Evolutionary conservation across 2,797 vertebrate genomes (phyloP), one percentile per base, ranked within the genome.

Genomic region (Podarcis lilfordi): DNA sequence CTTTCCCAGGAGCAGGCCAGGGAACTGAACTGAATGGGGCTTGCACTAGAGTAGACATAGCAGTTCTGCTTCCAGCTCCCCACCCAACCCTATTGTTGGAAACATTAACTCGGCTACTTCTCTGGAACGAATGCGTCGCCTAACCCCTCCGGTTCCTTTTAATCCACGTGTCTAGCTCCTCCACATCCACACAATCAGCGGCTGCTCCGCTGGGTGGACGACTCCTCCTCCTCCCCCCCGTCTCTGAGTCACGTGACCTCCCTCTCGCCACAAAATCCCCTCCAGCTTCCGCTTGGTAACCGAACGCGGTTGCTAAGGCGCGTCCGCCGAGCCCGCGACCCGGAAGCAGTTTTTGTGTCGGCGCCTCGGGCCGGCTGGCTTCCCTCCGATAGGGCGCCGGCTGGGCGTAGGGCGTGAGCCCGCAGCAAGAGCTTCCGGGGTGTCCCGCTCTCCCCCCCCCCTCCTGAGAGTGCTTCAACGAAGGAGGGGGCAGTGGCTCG

Each of bases 231-330:
- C 2, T 4, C 79, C 5, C 29, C n/a, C n/a, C n/a, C n/a, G n/a
- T 1, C 40, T 2, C n/a, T 1, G 3, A 4, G 17, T 32, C 82
- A 83, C 82, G 5, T 84, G 82, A 8, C 23, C 1, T 1, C 1
- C 13, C 37, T 5, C 2, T 25, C 25, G 6, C 2, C 11, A 2
- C 0, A 6, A 32, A 7, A 55, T 55, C 55, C 78, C 68, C 87
- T 77, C 45, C 37, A 2, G 85, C 92, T 94, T 96, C 96, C 96
- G 90, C 96, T 55, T 96, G 91, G 94, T 92, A 96, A 96, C 96
- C 84, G 80, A 92, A 96, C 94, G 96, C 96, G 93, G 96, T 97
- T 96, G 93, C 95, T 93, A 96, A 66, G 96, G 94, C 87, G 85
- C 25, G 74, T 72, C 59, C 3, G 82, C 19, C 11, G 86, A 1